These are phyloP conservation scores for Xiphophorus birchmanni DNA, from an alignment of 2,797 vertebrate species.

Conservation along the genomic window DNA sequence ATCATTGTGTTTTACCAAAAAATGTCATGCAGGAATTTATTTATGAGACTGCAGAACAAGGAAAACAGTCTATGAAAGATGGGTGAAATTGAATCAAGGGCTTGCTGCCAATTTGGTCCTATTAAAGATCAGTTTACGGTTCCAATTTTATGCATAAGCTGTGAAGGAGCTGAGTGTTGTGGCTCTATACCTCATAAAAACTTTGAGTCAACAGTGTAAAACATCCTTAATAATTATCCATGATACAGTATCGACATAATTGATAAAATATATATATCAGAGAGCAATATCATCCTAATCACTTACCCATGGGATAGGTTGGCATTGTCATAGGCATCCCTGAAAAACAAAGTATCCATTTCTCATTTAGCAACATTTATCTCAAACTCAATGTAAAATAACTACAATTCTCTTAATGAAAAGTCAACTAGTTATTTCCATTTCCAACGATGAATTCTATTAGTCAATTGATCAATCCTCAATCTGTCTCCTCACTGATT, in stretches of 20 bases:
- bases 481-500: not conserved
- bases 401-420: not conserved
- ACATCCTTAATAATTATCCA: not conserved
- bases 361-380: not conserved
- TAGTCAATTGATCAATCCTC: not conserved
- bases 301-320: constrained; percentile 80
- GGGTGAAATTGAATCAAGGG: not conserved
- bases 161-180: not conserved
- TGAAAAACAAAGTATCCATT: constrained; percentile 36
- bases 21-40: too few species aligned
- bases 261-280: not conserved
- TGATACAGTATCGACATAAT: not conserved
- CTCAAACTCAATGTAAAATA: not conserved
- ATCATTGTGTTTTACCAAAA: not conserved
- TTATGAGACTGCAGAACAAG: not conserved
- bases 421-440: not conserved
- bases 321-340: constrained; percentile 76
- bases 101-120: not conserved
- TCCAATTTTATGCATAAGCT: not conserved
- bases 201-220: not conserved
- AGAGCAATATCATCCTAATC: not conserved
- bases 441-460: not conserved
- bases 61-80: not conserved
- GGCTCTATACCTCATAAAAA: not conserved
- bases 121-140: not conserved